A percentile compares a stretch with the other conserved stretches of the same genome.
Conservation (phyloP, 2,113 vertebrate genomes). For the Microtus ochrogaster region DNA sequence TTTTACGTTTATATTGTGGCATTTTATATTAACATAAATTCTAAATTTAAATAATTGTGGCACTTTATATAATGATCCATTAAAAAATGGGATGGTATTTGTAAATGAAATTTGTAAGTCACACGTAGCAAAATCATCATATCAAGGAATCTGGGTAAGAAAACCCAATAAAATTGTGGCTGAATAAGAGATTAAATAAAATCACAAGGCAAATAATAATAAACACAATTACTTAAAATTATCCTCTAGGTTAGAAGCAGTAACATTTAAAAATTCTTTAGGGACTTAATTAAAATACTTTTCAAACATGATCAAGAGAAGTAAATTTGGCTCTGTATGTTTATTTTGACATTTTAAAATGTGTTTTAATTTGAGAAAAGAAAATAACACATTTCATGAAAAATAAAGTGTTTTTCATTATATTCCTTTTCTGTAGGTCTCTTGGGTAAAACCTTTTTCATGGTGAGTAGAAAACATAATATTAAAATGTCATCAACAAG, state of each 20-base stretch:
- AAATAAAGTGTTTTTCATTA: conserved; percentile 48
- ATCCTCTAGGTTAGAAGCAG: conserved; percentile 11
- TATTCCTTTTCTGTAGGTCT: background rate
- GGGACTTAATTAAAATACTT: conserved; percentile 75
- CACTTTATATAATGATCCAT: background rate
- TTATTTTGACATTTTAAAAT: conserved; percentile 73
- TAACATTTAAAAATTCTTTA: conserved; percentile 67
- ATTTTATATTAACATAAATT: conserved; percentile 49
- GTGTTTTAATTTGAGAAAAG: conserved; percentile 57
- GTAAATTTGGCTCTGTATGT: conserved; percentile 36
- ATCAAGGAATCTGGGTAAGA: background rate
- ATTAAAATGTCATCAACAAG: conserved; percentile 48
- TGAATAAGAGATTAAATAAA: conserved; percentile 22
- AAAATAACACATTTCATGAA: conserved; percentile 44
- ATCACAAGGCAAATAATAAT: conserved; percentile 59
- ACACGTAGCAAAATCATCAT: conserved; percentile 9
- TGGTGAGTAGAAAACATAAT: conserved; percentile 1
- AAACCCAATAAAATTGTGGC: conserved; percentile 35
- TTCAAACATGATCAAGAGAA: conserved; percentile 58
- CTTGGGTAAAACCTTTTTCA: conserved; percentile 36
- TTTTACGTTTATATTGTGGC: background rate
- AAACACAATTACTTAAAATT: conserved; percentile 50
- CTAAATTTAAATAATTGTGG: conserved; percentile 5
- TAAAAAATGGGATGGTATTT: background rate
- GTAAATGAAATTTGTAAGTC: background rate